Evolutionary conservation across 2,888 invertebrate genomes (phyloP), one percentile per base, ranked within the genome.

Genomic region (Thalpophila matura): DNA sequence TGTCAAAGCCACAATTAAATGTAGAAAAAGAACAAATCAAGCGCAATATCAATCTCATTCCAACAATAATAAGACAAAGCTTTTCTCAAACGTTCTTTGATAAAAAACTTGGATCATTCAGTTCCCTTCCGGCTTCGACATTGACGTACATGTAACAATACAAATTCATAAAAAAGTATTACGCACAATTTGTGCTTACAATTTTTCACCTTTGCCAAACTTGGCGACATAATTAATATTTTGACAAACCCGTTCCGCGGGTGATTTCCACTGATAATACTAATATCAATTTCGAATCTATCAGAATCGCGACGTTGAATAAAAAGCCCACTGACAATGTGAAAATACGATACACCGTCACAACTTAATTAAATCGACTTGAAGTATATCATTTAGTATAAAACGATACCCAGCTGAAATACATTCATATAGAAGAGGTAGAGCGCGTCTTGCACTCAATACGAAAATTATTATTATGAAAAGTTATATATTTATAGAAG

Each of bases 211-310:
- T 82, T 84, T 78, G 89, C 89, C 89, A 83, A 77, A 77, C 69
- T 73, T 68, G 89, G 88, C 89, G 81, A 81, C 77, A 83, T 83
- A 82, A 82, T 79, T 77, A 77, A 81, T 80, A 81, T 84, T n/a
- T 82, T 82, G 81, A 86, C 83, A 84, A 86, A 81, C 88, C 91
- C 88, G 53, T 74, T 67, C 53, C 57, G 60, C 69, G 87, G 89
- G 87, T 75, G 74, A 73, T 66, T 78, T 86, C 73, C 88, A 84
- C 81, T 85, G 87, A 88, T 88, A 91, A 89, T 84, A 88, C 89
- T 90, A 91, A 85, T 71, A 90, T 93, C 94, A 94, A 93, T 94
- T 94, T 94, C 94, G 93, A 94, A 93, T 89, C 93, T 92, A 94
- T 91, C 94, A 93, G 93, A 91, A 84, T 85, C 80, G 85, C 84